Evolutionary conservation across 2,888 invertebrate species (phyloP), one percentile per base, ranked within the genome.

Genomic region (Brachyptera putata): DNA sequence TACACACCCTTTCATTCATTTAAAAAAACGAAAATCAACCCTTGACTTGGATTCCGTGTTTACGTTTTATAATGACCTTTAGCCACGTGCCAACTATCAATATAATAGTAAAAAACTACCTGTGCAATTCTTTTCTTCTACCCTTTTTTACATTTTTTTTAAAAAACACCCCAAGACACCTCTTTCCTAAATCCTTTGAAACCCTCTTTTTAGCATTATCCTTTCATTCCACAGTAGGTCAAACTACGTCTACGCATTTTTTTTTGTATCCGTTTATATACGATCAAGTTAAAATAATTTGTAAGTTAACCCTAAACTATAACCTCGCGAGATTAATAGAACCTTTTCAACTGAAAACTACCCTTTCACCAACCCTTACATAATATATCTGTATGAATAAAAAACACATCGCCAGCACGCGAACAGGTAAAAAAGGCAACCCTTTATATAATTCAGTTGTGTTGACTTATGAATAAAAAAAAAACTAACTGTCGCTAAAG

Each of bases 141-240:
- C 55, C 43, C 50, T 41, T 56, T 61, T 61, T 13, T 24, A 24
- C 30, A 5, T 30, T 30, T 30, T 30, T 60, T 48, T 49, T 49
- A 56, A 16, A 26, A 37, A 56, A 61, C 56, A 49, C 30, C n/a
- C n/a, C 56, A 39, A 49, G 56, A 58, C 50, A 53, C 34, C 53
- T 30, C 39, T 13, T 18, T 41, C 41, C 26, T 24, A n/a, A 30
- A 36, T 59, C 53, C 53, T 43, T 59, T 24, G 39, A 26, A 53
- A 53, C 24, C 50, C 56, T 56, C 55, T 30, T 34, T n/a, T 60
- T 30, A 41, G 43, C 34, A 34, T n/a, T 60, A 60, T 50, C 60
- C 60, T 60, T 60, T 60, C 60, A 56, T 21, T n/a, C n/a, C n/a
- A n/a, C n/a, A n/a, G n/a, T 56, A 39, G 60, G 60, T 56, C 60